phyloP scores from a whole-genome alignment of 2,888 invertebrate genomes.

The Erebia aethiops region DNA sequence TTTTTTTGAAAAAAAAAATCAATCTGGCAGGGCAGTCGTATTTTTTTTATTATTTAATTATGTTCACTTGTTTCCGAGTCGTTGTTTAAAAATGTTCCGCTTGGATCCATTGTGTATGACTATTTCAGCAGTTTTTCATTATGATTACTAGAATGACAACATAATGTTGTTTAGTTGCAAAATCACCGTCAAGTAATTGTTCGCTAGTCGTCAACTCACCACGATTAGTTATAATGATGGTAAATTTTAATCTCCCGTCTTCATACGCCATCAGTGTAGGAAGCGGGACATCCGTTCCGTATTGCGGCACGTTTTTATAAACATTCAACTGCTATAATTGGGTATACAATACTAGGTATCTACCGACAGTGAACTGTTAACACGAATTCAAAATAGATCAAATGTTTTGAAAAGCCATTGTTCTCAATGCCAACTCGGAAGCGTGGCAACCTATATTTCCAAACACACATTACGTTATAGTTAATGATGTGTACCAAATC shows the following conservation, averaged over 20 bases:
- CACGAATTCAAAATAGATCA: not conserved
- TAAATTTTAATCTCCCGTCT: slow-evolving; percentile 61
- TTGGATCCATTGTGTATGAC: not conserved
- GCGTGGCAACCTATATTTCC: slow-evolving; percentile 40
- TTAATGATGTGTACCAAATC: slow-evolving; percentile 59
- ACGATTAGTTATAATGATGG: slow-evolving; percentile 65
- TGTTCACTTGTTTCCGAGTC: no score
- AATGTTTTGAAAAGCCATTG: slow-evolving; percentile 25
- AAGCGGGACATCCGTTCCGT: slow-evolving; percentile 59
- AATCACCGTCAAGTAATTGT: slow-evolving; percentile 51
- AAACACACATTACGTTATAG: slow-evolving; percentile 52
- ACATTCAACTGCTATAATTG: not conserved
- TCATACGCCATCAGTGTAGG: slow-evolving; percentile 59
- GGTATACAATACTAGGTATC: not conserved
- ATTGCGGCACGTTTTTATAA: slow-evolving; percentile 1
- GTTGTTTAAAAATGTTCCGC: no score
- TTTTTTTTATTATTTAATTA: no score
- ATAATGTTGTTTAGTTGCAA: slow-evolving; percentile 15
- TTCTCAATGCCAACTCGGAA: slow-evolving; percentile 30
- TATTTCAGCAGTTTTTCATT: not conserved
- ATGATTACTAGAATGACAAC: not conserved
- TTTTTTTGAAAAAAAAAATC: no score
- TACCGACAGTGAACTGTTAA: no score
- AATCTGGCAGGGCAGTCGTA: no score
- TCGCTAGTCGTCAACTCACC: slow-evolving; percentile 65